Conservation (phyloP, 2,888 invertebrate genomes). For the Cosmia pyralina region DNA sequence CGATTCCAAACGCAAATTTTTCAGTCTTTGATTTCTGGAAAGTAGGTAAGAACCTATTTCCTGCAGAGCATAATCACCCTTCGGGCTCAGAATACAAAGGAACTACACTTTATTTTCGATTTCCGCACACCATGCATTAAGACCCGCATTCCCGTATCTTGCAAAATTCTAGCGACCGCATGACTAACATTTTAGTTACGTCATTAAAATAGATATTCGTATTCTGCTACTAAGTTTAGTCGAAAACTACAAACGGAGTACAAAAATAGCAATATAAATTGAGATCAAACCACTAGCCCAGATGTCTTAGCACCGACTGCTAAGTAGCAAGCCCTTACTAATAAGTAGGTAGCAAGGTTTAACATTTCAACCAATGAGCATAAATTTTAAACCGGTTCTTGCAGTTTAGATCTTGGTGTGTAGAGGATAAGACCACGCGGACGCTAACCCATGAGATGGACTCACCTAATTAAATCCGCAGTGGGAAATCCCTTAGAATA, state of each 20-base stretch:
- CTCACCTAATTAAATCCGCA: too few species aligned
- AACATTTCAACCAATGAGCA: conserved; percentile 29
- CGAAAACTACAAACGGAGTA: conserved; percentile 26
- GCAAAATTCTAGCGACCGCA: not conserved
- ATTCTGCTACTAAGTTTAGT: conserved; percentile 12
- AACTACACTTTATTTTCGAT: not conserved
- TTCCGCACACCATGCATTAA: not conserved
- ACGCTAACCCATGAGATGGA: too few species aligned
- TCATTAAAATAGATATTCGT: conserved; percentile 7
- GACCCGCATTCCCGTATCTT: conserved; percentile 22
- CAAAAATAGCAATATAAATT: conserved; percentile 26
- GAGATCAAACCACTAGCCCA: conserved; percentile 7
- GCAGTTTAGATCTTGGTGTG: conserved; percentile 1
- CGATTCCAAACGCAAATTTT: not conserved
- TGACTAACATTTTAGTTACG: conserved; percentile 36
- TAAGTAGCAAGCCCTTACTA: conserved; percentile 14
- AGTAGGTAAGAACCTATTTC: not conserved
- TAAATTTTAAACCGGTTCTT: conserved; percentile 41
- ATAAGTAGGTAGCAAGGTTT: not conserved
- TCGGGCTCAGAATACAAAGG: not conserved
- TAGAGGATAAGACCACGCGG: not conserved
- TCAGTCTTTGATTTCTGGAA: not conserved
- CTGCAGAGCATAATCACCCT: not conserved
- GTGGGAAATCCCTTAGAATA: too few species aligned
- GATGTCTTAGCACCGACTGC: not conserved